A percentile compares a stretch with the other conserved stretches of the same genome.
Conservation (phyloP, 2,113 vertebrate genomes). For the Polypterus senegalus region DNA sequence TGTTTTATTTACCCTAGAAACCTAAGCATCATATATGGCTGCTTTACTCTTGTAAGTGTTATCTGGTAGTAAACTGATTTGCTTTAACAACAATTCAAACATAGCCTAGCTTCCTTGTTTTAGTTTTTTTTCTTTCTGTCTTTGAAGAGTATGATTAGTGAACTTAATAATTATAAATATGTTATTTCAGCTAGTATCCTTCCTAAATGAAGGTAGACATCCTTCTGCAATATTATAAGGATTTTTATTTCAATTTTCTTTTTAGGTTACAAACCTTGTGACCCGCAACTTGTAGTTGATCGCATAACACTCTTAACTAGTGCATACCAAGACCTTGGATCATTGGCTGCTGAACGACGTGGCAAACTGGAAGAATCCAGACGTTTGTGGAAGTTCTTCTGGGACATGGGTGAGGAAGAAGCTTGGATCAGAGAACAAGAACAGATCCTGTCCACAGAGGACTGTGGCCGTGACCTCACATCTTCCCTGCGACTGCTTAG, state of each 20-base stretch:
- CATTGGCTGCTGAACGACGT: slow-evolving; percentile 49
- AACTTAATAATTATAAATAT: too few species aligned
- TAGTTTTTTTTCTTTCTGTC: too few species aligned
- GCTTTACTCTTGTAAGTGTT: too few species aligned
- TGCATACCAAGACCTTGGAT: slow-evolving; percentile 64
- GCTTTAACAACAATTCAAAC: too few species aligned
- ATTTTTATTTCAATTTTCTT: not conserved
- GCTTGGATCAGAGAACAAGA: slow-evolving; percentile 85
- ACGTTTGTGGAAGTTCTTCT: slow-evolving; percentile 77
- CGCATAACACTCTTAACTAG: slow-evolving; percentile 57
- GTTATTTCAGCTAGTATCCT: too few species aligned
- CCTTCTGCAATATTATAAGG: too few species aligned
- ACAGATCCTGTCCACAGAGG: slow-evolving; percentile 66
- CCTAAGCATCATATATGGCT: too few species aligned
- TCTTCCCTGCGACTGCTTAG: slow-evolving; percentile 71
- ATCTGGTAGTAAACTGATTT: too few species aligned
- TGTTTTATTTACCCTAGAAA: too few species aligned
- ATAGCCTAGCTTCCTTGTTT: too few species aligned
- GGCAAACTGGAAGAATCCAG: slow-evolving; percentile 67
- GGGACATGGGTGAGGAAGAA: slow-evolving; percentile 78
- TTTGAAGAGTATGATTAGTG: too few species aligned
- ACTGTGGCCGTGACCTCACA: slow-evolving; percentile 70
- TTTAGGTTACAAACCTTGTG: slow-evolving; percentile 75
- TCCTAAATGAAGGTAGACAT: too few species aligned
- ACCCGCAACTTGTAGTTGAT: slow-evolving; percentile 66